phyloP scores from a whole-genome alignment of 2,797 vertebrate species.

The Epinephelus coioides region DNA sequence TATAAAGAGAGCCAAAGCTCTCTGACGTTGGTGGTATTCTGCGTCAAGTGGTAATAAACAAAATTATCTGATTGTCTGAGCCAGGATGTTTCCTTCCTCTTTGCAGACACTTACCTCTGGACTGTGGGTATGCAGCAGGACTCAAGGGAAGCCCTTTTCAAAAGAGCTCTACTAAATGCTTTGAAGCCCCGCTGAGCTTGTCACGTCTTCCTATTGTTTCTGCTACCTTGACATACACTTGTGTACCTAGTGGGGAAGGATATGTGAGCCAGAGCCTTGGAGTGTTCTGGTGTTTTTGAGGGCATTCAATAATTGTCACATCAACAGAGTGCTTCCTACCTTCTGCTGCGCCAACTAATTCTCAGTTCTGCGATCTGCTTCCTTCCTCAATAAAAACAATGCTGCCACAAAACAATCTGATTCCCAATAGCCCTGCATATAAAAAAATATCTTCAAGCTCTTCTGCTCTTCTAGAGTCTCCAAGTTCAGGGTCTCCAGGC shows the following conservation, averaged over 20 bases:
- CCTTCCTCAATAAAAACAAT: conserved; percentile 40
- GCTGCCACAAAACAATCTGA: conserved; percentile 39
- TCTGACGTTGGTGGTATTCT: neutral
- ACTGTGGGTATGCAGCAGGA: neutral
- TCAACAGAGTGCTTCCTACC: conserved; percentile 31
- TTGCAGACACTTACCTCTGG: neutral
- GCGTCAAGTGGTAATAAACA: conserved; percentile 16
- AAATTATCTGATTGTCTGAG: conserved; percentile 18
- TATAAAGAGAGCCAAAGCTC: neutral
- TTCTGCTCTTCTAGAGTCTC: neutral
- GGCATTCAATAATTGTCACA: conserved; percentile 11
- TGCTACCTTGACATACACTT: conserved; percentile 1
- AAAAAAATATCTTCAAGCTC: neutral
- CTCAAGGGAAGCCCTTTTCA: neutral
- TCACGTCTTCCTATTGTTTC: conserved; percentile 48
- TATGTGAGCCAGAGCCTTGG: neutral
- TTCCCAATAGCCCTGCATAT: conserved; percentile 28
- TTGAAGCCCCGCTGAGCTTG: conserved; percentile 2
- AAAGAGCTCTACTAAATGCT: conserved; percentile 2
- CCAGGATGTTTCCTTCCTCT: conserved; percentile 47
- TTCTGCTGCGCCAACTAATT: conserved; percentile 21
- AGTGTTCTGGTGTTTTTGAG: conserved; percentile 12
- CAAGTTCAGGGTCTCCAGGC: conserved; percentile 4
- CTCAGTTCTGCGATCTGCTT: conserved; percentile 41
- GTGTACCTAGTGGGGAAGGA: conserved; percentile 13